A percentile compares a stretch with the other conserved stretches of the same genome.
Conservation (phyloP, 2,797 vertebrate genomes). For the Spondyliosoma cantharus region DNA sequence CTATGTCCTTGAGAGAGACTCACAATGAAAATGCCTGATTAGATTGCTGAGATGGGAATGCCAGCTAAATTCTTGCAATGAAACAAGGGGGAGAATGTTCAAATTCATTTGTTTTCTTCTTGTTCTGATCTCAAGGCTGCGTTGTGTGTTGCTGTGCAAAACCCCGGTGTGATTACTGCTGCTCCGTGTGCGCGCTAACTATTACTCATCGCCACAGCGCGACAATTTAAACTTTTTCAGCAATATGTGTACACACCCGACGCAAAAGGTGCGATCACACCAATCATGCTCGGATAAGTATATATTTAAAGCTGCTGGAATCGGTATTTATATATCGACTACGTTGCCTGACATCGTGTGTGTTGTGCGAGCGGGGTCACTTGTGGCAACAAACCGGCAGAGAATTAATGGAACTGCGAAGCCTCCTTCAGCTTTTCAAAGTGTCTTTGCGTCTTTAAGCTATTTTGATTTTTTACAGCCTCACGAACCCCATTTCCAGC, state of each 20-base stretch:
- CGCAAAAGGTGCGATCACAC: slow-evolving; percentile 13
- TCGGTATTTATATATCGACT: background rate
- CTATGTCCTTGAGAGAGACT: slow-evolving; percentile 50
- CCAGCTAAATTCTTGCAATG: slow-evolving; percentile 34
- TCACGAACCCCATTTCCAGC: background rate
- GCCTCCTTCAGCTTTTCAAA: background rate
- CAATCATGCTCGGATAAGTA: background rate
- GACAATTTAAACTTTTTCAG: slow-evolving; percentile 1
- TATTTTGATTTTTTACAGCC: background rate
- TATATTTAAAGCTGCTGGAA: background rate
- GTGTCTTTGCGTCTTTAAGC: background rate
- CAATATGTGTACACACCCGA: background rate
- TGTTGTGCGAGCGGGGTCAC: background rate
- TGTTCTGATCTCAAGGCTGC: background rate
- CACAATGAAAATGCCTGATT: slow-evolving; percentile 44
- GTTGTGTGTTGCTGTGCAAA: background rate
- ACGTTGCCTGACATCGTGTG: background rate
- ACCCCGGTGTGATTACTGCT: background rate
- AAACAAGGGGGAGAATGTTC: slow-evolving; percentile 16
- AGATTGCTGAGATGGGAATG: slow-evolving; percentile 27
- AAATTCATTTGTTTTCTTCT: background rate
- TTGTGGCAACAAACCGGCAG: background rate
- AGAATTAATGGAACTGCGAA: background rate
- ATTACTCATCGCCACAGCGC: background rate
- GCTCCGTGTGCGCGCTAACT: background rate